Base-by-base conservation (phyloP, 2,888 invertebrate species). In the Polia nebulosa region DNA sequence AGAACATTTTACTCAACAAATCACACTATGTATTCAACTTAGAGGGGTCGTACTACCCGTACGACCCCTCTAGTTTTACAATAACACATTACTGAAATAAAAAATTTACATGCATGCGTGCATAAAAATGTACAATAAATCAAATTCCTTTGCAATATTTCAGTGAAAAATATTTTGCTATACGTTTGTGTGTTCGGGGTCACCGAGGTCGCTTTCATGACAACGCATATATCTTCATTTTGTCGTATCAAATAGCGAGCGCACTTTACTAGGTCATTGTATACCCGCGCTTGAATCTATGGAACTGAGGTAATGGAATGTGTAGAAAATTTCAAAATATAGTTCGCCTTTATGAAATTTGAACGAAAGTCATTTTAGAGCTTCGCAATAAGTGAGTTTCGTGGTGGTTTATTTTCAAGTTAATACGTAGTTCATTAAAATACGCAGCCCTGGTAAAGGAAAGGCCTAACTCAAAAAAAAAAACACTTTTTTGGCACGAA, bases 141-240 rank as follows among this genome's bases (percentile, higher is more conserved):
- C 83, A 83, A 70, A 75, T 53, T 36, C 11, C 41, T 22, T 41
- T 59, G 72, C 66, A 74, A 78, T 73, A 83, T 81, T 70, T 75
- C 59, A 64, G 36, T 70, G 69, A 75, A 74, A 78, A 83, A 75
- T 70, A 75, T 74, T 78, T 58, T 32, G 69, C 53, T 56, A 76
- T 51, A 49, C 39, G 49, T 76, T 69, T 60, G 69, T 55, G 27
- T 22, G 34, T 52, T n/a, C 52, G 52, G 27, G 72, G 76, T 73
- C 58, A 51, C 47, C 29, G 45, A 51, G 51, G 60, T 83, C 52
- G 66, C 56, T 65, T 76, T 64, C 74, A 72, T 81, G 82, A 68
- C 73, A 66, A 22, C 69, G 68, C 66, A 79, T 81, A 76, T 78
- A 81, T 82, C 82, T 83, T 81, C 82, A 79, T 83, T 82, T 83